Base-by-base conservation (phyloP, 2,888 invertebrate genomes). In the Seira ritae region DNA sequence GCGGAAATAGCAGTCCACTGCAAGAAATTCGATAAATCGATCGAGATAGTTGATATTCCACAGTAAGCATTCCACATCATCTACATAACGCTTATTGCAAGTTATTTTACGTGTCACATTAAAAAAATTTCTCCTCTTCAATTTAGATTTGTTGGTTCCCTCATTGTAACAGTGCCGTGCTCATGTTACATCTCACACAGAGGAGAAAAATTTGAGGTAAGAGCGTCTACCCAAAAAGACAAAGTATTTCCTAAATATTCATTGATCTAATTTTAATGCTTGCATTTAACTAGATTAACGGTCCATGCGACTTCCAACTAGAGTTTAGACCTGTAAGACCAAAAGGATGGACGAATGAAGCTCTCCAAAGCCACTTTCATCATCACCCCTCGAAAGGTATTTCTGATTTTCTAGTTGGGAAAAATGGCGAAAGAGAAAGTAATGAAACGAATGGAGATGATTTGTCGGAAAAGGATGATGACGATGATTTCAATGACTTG, bases 1-100 rank as follows among this genome's bases (percentile, higher is more conserved):
- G 70, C 72, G 20, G 84, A 84, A 15, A 60, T 86, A 1, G 70
- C 79, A 1, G 69, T 86, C 1, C 68, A 24, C 24, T 84, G 85
- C 46, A 71, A 62, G 20, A 42, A 12, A 17, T 24, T 69, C 0
- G 37, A 12, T 15, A 80, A 73, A 12, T 62, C 80, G 2, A 20
- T 73, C n/a, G 1, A 72, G 22, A 50, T 46, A 3, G 60, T 66
- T 1, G 62, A 46, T 37, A 65, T 65, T n/a, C 77, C 78, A 65
- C 69, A 74, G 22, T 55, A 20, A 31, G 8, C 0, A 73, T 19
- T 4, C 22, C 24, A 71, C 79, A 1, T 72, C 79, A 1, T 2
- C 0, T 3, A 15, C 42, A 0, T 20, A 23, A 15, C 72, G 79
- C 17, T 66, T 72, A n/a, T 65, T 79, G 20, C 66, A 66, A 23